A percentile compares a stretch with the other conserved stretches of the same genome.
Conservation (phyloP, 2,113 vertebrate species). For the Orycteropus afer region DNA sequence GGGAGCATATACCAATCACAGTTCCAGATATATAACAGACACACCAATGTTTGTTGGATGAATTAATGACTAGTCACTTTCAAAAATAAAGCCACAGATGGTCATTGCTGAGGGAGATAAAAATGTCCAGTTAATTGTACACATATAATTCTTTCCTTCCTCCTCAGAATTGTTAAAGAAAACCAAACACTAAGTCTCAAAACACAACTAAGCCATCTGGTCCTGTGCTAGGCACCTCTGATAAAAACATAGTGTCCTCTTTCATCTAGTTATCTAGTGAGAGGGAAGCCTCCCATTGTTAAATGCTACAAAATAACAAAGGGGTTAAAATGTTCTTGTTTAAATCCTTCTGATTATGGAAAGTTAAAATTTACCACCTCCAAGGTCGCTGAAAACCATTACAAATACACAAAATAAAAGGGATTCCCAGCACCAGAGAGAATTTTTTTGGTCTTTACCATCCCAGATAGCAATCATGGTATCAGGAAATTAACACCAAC, state of each 20-base stretch:
- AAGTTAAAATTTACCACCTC: constrained; percentile 40
- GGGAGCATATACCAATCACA: background rate
- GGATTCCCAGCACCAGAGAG: background rate
- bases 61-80: background rate
- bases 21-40: background rate
- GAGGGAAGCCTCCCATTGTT: background rate
- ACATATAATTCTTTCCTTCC: background rate
- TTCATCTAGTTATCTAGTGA: too few relatives aligned
- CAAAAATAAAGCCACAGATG: background rate
- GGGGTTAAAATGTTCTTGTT: background rate
- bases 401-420: background rate
- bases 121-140: background rate
- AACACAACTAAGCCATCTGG: background rate
- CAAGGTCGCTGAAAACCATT: background rate
- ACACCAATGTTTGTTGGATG: background rate
- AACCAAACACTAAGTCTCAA: background rate
- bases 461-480: background rate
- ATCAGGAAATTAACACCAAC: constrained; percentile 33
- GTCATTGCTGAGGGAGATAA: background rate
- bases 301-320: background rate
- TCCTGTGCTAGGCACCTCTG: accelerated
- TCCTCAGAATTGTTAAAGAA: background rate
- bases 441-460: background rate
- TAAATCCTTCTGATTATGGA: background rate
- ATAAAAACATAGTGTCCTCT: background rate